Evolutionary conservation across 1,140 invertebrate species (phyloP).

Genomic region (Drosophila pruinosa): DNA sequence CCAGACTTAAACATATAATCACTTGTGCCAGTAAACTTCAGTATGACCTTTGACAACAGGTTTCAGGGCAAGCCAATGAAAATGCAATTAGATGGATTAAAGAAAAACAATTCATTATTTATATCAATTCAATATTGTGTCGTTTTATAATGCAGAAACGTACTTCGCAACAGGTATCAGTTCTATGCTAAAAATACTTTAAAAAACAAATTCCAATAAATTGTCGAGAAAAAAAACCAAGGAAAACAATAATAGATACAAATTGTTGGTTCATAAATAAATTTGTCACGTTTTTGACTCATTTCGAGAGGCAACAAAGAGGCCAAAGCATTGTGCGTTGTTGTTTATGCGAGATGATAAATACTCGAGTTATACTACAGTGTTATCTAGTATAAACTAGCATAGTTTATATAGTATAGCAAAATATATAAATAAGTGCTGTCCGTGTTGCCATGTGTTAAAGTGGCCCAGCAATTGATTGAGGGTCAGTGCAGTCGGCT

Average conservation of each 20-base stretch:
- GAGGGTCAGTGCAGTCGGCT: conserved; percentile 37
- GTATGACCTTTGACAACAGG: conserved; percentile 11
- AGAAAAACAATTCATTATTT: neutral
- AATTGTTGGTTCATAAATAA: conserved; percentile 38
- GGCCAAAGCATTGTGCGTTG: conserved; percentile 14
- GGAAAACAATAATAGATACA: conserved; percentile 5
- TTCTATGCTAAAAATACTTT: neutral
- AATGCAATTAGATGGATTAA: neutral
- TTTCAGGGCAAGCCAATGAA: neutral
- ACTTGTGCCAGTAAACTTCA: neutral
- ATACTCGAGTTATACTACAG: conserved; percentile 1
- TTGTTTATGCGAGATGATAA: conserved; percentile 24
- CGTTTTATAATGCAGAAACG: neutral
- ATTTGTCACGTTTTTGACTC: conserved; percentile 77
- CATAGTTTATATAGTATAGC: conserved; percentile 2
- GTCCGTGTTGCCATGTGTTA: conserved; percentile 41
- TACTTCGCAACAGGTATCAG: neutral
- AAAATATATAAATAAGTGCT: neutral
- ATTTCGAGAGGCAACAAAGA: conserved; percentile 33
- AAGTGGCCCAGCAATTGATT: conserved; percentile 23
- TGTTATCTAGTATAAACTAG: neutral
- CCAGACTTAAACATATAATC: neutral
- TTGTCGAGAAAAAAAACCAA: too few relatives aligned
- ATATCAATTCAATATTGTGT: neutral
- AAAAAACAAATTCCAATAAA: conserved; percentile 3